These are phyloP conservation scores for Meloe dianella DNA, from an alignment of 2,888 invertebrate species.

Conservation along the genomic window DNA sequence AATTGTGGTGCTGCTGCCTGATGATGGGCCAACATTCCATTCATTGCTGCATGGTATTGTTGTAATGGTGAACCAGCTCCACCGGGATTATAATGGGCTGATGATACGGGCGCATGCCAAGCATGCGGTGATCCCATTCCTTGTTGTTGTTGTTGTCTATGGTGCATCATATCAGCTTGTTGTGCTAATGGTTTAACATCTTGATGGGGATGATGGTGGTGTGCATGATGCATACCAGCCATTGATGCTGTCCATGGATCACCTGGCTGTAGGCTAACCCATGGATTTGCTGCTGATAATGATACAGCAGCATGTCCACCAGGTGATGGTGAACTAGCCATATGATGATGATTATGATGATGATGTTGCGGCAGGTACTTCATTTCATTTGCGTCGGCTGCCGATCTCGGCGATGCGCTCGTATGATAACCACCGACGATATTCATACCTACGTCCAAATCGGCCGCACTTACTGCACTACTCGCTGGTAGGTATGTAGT, in stretches of 20 bases:
- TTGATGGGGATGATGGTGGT: conserved; percentile 77
- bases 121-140: conserved; percentile 76
- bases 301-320: conserved; percentile 65
- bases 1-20: conserved; percentile 72
- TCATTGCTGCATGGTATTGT: conserved; percentile 76
- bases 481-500: conserved; percentile 90
- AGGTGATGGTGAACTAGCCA: conserved; percentile 73
- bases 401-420: conserved; percentile 84
- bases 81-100: conserved; percentile 82
- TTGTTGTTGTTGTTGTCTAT: conserved; percentile 59
- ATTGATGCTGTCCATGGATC: conserved; percentile 81
- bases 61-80: conserved; percentile 77
- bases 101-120: conserved; percentile 89
- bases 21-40: conserved; percentile 76
- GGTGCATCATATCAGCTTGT: conserved; percentile 63
- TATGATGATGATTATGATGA: conserved; percentile 77
- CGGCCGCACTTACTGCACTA: conserved; percentile 74
- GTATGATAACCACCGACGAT: conserved; percentile 80
- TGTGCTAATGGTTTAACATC: conserved; percentile 83
- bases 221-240: conserved; percentile 73
- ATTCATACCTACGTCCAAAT: conserved; percentile 76
- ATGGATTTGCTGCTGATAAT: conserved; percentile 69
- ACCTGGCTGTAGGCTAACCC: conserved; percentile 79
- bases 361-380: conserved; percentile 91
- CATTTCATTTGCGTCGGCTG: conserved; percentile 90